Evolutionary conservation across 1,140 invertebrate species (phyloP).

Genomic region (Diachasma alloeum): DNA sequence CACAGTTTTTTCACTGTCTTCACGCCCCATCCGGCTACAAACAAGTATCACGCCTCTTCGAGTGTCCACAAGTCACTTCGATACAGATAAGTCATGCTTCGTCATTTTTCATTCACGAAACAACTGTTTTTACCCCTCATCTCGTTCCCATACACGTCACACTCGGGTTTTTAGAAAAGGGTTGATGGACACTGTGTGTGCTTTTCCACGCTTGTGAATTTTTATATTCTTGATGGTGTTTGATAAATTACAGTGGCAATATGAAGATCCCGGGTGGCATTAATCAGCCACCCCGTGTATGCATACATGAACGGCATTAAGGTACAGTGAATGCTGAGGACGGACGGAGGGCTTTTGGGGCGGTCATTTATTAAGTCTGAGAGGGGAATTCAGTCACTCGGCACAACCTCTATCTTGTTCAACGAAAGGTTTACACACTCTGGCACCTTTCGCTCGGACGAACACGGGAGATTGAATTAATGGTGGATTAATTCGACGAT

Average conservation of each 20-base stretch:
- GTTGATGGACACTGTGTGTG: conserved; percentile 47
- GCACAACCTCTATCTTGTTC: conserved; percentile 59
- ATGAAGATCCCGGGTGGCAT: conserved; percentile 49
- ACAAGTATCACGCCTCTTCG: conserved; percentile 42
- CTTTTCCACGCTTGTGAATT: conserved; percentile 41
- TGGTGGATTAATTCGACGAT: conserved; percentile 64
- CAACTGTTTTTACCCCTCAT: conserved; percentile 17
- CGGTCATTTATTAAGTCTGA: conserved; percentile 61
- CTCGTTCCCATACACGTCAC: neutral
- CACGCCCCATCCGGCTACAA: neutral
- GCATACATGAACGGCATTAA: conserved; percentile 64
- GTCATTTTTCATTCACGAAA: conserved; percentile 49
- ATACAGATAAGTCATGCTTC: conserved; percentile 56
- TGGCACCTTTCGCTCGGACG: conserved; percentile 51
- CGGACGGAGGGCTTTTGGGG: conserved; percentile 24
- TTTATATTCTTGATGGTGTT: conserved; percentile 48
- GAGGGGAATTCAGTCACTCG: conserved; percentile 34
- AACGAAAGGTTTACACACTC: conserved; percentile 61
- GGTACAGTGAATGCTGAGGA: conserved; percentile 20
- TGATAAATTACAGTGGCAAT: conserved; percentile 33
- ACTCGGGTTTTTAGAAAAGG: neutral
- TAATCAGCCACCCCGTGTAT: conserved; percentile 59
- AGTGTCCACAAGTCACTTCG: conserved; percentile 28
- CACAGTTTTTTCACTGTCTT: neutral
- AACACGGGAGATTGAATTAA: conserved; percentile 56